Evolutionary conservation across 1,140 invertebrate genomes (phyloP).

Genomic region (Conus betulinus): DNA sequence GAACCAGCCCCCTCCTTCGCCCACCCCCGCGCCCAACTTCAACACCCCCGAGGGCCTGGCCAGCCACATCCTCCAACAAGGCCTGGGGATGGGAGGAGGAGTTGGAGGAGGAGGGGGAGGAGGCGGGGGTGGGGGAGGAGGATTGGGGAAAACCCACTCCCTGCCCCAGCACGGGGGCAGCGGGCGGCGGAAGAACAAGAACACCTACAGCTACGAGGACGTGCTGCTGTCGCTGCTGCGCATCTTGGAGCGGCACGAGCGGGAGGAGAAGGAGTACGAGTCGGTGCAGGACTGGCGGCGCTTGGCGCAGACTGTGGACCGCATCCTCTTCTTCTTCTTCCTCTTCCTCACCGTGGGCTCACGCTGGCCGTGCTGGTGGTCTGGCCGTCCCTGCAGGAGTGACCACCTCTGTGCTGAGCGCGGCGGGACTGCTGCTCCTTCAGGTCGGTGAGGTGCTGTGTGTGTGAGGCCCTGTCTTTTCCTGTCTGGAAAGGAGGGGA

Average conservation of each 20-base stretch:
- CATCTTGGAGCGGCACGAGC: slow-evolving; percentile 67
- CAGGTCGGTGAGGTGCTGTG: neutral
- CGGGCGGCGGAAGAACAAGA: slow-evolving; percentile 21
- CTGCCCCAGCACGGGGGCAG: neutral
- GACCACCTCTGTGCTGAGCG: neutral
- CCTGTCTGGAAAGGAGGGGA: too few species aligned
- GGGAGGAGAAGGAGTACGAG: slow-evolving; percentile 65
- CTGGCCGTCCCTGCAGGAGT: slow-evolving; percentile 53
- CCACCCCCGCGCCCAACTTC: slow-evolving; percentile 19
- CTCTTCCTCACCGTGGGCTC: slow-evolving; percentile 77
- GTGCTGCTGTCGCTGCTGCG: slow-evolving; percentile 66
- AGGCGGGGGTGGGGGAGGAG: neutral
- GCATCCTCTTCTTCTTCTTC: slow-evolving; percentile 81
- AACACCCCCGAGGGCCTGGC: slow-evolving; percentile 28
- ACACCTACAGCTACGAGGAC: slow-evolving; percentile 63
- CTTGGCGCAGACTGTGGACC: slow-evolving; percentile 79
- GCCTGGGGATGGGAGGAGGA: slow-evolving; percentile 2
- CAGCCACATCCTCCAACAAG: slow-evolving; percentile 35
- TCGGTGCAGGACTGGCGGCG: slow-evolving; percentile 79
- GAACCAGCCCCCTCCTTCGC: neutral
- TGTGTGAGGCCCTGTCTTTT: too few species aligned
- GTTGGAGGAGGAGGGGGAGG: neutral
- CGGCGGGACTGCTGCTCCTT: too few species aligned
- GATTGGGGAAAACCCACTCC: neutral
- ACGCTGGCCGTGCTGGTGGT: slow-evolving; percentile 76